Evolutionary conservation across 2,113 vertebrate species (phyloP).

Genomic region (Gadus macrocephalus): DNA sequence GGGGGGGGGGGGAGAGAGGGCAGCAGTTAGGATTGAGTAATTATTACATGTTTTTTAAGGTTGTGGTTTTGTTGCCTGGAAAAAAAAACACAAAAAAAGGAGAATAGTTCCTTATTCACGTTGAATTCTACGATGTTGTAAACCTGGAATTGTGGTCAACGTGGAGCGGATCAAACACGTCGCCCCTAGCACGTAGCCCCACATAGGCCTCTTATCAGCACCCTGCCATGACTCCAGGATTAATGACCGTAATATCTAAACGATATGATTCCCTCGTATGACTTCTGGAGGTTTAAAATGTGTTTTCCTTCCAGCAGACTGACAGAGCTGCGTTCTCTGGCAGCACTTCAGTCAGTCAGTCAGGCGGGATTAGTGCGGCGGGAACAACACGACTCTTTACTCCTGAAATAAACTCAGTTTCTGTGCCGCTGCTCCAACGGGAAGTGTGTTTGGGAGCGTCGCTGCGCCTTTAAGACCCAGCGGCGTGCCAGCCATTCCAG

Average conservation of each 20-base stretch:
- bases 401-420: background rate
- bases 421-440: background rate
- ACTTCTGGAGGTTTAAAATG: background rate
- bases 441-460: constrained; percentile 13
- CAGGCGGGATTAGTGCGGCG: background rate
- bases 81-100: constrained; percentile 49
- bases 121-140: background rate
- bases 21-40: constrained; percentile 65
- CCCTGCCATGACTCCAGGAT: background rate
- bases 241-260: background rate
- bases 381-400: background rate
- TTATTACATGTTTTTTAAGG: constrained; percentile 60
- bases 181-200: no score
- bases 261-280: background rate
- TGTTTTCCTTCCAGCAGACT: background rate
- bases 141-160: background rate
- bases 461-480: constrained; percentile 56
- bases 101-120: constrained; percentile 40
- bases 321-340: background rate
- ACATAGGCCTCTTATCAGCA: background rate
- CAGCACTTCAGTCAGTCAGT: background rate
- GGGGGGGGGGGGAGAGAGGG: constrained; percentile 45
- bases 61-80: constrained; percentile 65
- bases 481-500: constrained; percentile 57
- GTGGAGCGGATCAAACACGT: constrained; percentile 12